Evolutionary conservation across 2,797 vertebrate species (phyloP).

Genomic region (Melanotaenia nigrans): DNA sequence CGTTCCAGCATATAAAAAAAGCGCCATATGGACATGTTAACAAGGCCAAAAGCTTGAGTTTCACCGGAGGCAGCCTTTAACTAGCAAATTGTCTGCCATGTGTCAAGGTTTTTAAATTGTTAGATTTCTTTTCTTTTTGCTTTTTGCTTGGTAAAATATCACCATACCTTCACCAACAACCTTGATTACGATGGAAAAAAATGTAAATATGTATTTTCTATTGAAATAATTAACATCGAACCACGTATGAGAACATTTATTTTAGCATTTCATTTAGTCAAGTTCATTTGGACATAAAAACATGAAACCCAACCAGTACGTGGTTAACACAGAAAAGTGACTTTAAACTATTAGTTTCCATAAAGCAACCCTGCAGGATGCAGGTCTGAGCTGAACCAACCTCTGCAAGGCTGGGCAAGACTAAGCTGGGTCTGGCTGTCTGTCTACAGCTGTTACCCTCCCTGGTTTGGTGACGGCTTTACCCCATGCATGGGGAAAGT

Average conservation of each 20-base stretch:
- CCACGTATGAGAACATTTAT: background rate
- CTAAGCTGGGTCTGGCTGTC: conserved; percentile 64
- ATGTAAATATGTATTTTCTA: background rate
- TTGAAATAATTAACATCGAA: background rate
- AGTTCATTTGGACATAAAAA: background rate
- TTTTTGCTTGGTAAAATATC: background rate
- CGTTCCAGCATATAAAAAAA: conserved; percentile 24
- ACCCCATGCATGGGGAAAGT: conserved; percentile 68
- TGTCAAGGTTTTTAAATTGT: background rate
- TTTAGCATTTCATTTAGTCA: background rate
- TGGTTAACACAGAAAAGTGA: conserved; percentile 8
- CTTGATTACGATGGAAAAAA: conserved; percentile 4
- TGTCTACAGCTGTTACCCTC: conserved; percentile 81
- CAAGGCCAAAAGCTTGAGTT: conserved; percentile 32
- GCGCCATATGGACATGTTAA: conserved; percentile 34
- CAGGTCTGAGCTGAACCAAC: conserved; percentile 32
- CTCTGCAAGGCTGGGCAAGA: conserved; percentile 37
- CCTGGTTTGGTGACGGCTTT: conserved; percentile 72
- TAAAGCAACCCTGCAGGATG: conserved; percentile 30
- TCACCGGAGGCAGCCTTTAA: conserved; percentile 9
- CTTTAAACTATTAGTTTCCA: conserved; percentile 27
- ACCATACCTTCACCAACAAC: background rate
- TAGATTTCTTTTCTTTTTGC: conserved; percentile 5
- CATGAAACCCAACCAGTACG: background rate
- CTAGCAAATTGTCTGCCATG: conserved; percentile 12